Percentiles rank a stretch among this genome's conserved stretches.
These are phyloP conservation scores for Thera obeliscata DNA, from an alignment of 2,888 invertebrate species.

Conservation along the genomic window DNA sequence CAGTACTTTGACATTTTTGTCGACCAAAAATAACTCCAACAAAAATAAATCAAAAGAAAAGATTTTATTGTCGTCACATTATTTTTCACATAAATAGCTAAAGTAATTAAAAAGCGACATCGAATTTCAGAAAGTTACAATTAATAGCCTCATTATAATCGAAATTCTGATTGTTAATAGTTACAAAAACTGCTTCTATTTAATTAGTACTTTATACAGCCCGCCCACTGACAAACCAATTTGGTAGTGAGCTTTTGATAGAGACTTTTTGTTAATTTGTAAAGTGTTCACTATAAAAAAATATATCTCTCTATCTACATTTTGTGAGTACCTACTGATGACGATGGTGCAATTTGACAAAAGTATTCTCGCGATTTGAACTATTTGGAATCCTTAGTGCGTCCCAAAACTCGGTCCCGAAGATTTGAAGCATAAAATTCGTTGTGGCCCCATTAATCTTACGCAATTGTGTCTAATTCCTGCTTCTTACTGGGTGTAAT, in stretches of 20 bases:
- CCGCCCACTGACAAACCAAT: no score
- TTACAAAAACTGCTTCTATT: neutral
- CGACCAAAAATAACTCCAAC: neutral
- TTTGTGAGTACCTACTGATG: no score
- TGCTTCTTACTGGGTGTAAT: slow-evolving; percentile 66
- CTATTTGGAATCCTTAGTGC: slow-evolving; percentile 3
- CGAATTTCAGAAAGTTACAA: slow-evolving; percentile 2
- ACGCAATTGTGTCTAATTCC: slow-evolving; percentile 74
- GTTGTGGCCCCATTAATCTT: slow-evolving; percentile 72
- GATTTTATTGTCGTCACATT: slow-evolving; percentile 4
- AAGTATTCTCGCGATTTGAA: neutral
- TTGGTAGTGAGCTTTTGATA: no score
- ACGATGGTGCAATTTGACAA: slow-evolving; percentile 2
- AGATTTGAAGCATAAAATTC: slow-evolving; percentile 64
- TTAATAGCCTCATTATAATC: slow-evolving; percentile 14
- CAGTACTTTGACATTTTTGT: no score
- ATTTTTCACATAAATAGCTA: neutral
- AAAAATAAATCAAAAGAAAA: neutral
- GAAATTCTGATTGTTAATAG: slow-evolving; percentile 2
- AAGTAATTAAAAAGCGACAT: slow-evolving; percentile 14
- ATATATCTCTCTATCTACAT: no score
- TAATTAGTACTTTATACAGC: no score
- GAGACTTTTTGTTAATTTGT: no score
- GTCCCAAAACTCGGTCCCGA: slow-evolving; percentile 51
- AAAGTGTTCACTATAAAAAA: neutral